Evolutionary conservation across 1,140 invertebrate genomes (phyloP).

Genomic region (Conopomorpha cramerella): DNA sequence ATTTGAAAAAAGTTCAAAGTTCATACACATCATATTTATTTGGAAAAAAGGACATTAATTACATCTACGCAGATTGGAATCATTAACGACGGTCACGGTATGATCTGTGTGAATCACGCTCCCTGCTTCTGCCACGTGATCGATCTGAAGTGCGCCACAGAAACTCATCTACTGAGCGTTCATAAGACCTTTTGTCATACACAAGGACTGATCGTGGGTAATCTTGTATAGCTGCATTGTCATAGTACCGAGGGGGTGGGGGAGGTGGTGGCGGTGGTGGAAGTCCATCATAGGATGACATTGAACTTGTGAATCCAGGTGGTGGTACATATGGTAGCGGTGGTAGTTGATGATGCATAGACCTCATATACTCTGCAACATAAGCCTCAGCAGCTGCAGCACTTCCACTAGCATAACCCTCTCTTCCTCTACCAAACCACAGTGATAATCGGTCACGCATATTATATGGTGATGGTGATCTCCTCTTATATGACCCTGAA

Average conservation of each 20-base stretch:
- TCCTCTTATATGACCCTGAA: slow-evolving; percentile 58
- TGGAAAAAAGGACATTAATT: slow-evolving; percentile 21
- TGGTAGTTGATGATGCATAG: slow-evolving; percentile 79
- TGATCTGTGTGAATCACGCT: slow-evolving; percentile 57
- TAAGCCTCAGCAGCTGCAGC: slow-evolving; percentile 76
- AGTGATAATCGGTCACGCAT: slow-evolving; percentile 41
- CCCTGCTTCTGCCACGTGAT: slow-evolving; percentile 58
- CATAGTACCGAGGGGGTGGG: slow-evolving; percentile 77
- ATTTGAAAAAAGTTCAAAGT: slow-evolving; percentile 57
- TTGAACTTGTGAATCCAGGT: slow-evolving; percentile 62
- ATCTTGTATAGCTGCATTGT: slow-evolving; percentile 66
- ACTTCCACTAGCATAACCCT: slow-evolving; percentile 50
- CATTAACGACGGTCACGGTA: slow-evolving; percentile 52
- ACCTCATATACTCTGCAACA: slow-evolving; percentile 78
- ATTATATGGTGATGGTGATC: slow-evolving; percentile 63
- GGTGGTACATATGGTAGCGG: slow-evolving; percentile 73
- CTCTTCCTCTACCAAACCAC: slow-evolving; percentile 52
- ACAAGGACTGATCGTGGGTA: slow-evolving; percentile 62
- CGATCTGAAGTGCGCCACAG: slow-evolving; percentile 79
- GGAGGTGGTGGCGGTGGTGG: slow-evolving; percentile 73
- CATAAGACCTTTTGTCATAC: slow-evolving; percentile 79
- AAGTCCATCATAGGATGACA: slow-evolving; percentile 70
- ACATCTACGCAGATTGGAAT: no score
- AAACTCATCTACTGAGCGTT: slow-evolving; percentile 89
- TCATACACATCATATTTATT: slow-evolving; percentile 53